Percentiles rank a stretch among this genome's conserved stretches.
These are phyloP conservation scores for Porites lutea DNA, from an alignment of 64 coral and sea anemone genomes.

Conservation along the genomic window DNA sequence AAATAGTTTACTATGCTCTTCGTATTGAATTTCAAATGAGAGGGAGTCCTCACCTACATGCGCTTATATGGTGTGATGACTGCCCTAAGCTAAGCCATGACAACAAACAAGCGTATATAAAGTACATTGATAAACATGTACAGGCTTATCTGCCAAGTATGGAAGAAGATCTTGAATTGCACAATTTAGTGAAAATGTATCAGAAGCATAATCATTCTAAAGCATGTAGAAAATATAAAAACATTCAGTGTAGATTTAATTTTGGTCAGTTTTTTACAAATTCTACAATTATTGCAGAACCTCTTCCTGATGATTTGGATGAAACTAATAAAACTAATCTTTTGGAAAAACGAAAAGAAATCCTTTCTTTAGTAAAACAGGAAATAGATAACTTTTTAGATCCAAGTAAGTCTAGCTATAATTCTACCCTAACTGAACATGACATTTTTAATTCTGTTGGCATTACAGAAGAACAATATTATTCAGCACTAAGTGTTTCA, in stretches of 20 bases:
- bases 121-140: not conserved
- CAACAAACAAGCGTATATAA: not conserved
- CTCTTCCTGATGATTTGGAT: not conserved
- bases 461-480: no score
- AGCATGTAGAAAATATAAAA: not conserved
- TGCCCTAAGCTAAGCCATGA: not conserved
- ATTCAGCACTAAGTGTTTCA: no score
- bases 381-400: not conserved
- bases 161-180: not conserved
- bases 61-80: not conserved
- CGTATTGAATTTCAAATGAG: conserved; percentile 2
- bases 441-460: no score
- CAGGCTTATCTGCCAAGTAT: not conserved
- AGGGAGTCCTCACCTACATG: not conserved
- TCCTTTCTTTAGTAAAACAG: not conserved
- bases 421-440: not conserved
- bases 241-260: conserved; percentile 14
- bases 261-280: conserved; percentile 27
- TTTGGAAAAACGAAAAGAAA: not conserved
- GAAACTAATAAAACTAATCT: not conserved
- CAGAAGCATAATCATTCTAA: not conserved
- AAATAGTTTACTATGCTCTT: not conserved
- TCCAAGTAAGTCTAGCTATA: not conserved
- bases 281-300: not conserved
- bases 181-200: not conserved